Evolutionary conservation across 2,888 invertebrate species (phyloP), one percentile per base, ranked within the genome.

Genomic region (Neria commutata): DNA sequence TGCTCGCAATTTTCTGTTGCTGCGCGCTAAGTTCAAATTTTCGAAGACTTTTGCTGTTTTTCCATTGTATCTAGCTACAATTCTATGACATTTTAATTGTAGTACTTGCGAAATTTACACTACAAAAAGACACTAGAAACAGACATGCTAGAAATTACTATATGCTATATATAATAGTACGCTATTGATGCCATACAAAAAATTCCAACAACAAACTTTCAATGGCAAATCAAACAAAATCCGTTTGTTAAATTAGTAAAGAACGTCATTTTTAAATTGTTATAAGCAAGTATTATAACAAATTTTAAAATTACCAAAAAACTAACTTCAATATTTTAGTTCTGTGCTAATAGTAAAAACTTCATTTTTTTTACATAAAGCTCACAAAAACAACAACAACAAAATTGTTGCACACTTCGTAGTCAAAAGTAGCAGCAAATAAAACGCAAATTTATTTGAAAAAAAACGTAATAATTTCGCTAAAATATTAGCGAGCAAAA

Each of bases 401-500:
- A 46, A 42, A 17, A 37, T 56, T 66, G 66, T 67, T 71, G 58
- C 65, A 61, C 40, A 63, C 34, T 60, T 65, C 62, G 59, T 67
- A 66, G n/a, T n/a, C n/a, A n/a, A 47, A 49, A 75, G 68, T 64
- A 65, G 66, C 71, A 58, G 69, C 54, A 61, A 68, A 63, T 51
- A 56, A 56, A 61, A n/a, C n/a, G n/a, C n/a, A n/a, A n/a, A 63
- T 62, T 61, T 60, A 65, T 42, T 42, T 42, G 21, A 37, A 51
- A 67, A 65, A 62, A 51, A 57, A 54, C 59, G 60, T 55, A 53
- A 61, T n/a, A 21, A 56, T 8, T 29, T 55, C 58, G 59, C 45
- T 58, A 68, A 60, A 59, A 66, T 65, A 60, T 58, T 58, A 57
- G 64, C 57, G 64, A 56, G 62, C 56, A 58, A 51, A 62, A 62